These are phyloP conservation scores for Apocrypta bakeri DNA, from an alignment of 1,140 invertebrate species.

Conservation along the genomic window DNA sequence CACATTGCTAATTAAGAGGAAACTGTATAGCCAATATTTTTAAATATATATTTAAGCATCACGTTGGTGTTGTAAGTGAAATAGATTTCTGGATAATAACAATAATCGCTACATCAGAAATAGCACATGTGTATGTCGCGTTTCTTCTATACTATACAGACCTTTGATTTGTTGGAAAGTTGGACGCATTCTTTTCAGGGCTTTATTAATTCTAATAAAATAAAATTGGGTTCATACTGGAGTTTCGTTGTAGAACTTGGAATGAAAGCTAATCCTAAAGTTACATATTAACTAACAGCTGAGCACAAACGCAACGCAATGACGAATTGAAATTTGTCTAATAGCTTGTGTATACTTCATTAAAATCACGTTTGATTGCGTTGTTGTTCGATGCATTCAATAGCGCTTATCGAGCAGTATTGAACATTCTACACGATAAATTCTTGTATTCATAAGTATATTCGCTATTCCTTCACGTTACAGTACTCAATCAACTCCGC, in stretches of 20 bases:
- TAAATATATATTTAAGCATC: no score
- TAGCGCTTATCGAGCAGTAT: no score
- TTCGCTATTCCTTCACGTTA: slow-evolving; percentile 54
- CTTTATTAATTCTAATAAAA: slow-evolving; percentile 26
- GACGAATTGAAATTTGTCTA: neutral
- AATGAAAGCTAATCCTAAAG: slow-evolving; percentile 42
- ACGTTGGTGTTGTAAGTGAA: neutral
- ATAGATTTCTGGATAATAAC: slow-evolving; percentile 6
- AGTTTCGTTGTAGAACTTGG: slow-evolving; percentile 56
- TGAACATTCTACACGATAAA: neutral
- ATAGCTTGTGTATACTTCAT: neutral
- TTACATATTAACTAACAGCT: slow-evolving; percentile 55
- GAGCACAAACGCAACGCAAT: neutral
- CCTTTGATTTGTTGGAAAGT: slow-evolving; percentile 9
- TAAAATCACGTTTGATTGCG: neutral
- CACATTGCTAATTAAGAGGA: slow-evolving; percentile 36
- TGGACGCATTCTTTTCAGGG: slow-evolving; percentile 41
- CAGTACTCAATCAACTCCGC: slow-evolving; percentile 71
- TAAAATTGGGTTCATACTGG: slow-evolving; percentile 40
- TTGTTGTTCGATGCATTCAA: neutral
- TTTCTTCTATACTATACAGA: slow-evolving; percentile 10
- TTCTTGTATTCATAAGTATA: neutral
- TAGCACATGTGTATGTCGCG: slow-evolving; percentile 20
- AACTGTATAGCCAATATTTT: neutral
- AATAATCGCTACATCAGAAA: slow-evolving; percentile 7